These are phyloP conservation scores for Poecile montanus DNA, from an alignment of 2,797 vertebrate species.

Conservation along the genomic window DNA sequence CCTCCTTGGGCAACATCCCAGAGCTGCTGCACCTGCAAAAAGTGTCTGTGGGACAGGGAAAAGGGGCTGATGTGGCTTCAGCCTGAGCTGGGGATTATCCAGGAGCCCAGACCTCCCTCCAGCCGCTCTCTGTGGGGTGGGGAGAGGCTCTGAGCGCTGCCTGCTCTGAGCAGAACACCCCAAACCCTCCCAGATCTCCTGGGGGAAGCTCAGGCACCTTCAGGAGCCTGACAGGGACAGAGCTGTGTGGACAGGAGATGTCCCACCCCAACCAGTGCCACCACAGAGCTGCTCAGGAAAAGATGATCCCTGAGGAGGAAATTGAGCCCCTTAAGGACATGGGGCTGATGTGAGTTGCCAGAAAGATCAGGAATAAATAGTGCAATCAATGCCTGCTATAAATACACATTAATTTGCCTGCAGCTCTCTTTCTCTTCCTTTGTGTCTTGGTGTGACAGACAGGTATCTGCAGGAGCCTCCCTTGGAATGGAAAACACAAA, in stretches of 20 bases:
- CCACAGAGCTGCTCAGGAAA: not conserved
- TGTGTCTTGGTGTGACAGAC: not conserved
- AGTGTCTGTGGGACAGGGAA: not conserved
- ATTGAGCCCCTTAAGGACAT: not conserved
- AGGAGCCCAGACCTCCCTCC: fast-evolving
- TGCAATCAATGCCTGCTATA: not conserved
- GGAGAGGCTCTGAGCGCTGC: not conserved
- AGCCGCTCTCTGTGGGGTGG: fast-evolving
- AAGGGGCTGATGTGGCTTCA: fast-evolving
- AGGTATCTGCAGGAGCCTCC: not conserved
- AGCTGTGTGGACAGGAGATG: not conserved
- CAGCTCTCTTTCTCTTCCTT: not conserved
- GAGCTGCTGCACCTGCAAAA: not conserved
- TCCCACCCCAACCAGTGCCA: fast-evolving
- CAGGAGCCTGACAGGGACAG: not conserved
- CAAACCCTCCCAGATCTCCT: not conserved
- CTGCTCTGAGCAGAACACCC: too few relatives aligned
- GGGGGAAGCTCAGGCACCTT: fast-evolving
- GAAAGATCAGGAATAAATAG: not conserved
- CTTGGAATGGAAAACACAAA: not conserved
- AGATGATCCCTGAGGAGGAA: not conserved
- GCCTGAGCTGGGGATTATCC: fast-evolving
- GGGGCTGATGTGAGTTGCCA: not conserved
- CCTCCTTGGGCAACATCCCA: not conserved
- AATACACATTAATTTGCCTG: not conserved